These are phyloP conservation scores for Platichthys flesus DNA, from an alignment of 2,113 vertebrate genomes.

Conservation along the genomic window DNA sequence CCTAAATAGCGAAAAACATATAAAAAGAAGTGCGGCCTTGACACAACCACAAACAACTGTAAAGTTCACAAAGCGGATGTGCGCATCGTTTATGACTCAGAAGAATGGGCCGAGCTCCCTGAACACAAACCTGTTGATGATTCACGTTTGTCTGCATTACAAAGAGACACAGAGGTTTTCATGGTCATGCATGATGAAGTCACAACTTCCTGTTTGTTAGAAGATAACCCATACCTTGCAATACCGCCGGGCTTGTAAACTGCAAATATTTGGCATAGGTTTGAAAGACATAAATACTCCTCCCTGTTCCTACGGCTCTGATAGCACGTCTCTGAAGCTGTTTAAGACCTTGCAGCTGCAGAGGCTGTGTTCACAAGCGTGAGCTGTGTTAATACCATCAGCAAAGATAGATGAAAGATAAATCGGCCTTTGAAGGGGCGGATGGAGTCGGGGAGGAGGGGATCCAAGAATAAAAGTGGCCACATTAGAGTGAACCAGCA, in stretches of 20 bases:
- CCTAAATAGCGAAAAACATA: conserved; percentile 17
- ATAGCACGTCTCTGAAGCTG: conserved; percentile 40
- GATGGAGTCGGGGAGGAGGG: conserved; percentile 37
- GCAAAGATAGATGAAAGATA: conserved; percentile 61
- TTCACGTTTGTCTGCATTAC: conserved; percentile 39
- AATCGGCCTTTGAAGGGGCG: conserved; percentile 51
- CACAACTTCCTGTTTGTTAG: conserved; percentile 54
- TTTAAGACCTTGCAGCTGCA: conserved; percentile 55
- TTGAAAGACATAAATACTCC: conserved; percentile 35
- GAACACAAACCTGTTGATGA: conserved; percentile 25
- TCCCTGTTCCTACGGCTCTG: conserved; percentile 19
- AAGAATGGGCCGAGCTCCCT: conserved; percentile 15
- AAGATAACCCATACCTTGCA: conserved; percentile 39
- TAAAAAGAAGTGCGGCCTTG: conserved; percentile 52
- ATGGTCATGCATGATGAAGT: not conserved
- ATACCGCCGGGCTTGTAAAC: conserved; percentile 40
- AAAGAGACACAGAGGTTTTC: conserved; percentile 27
- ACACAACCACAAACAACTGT: conserved; percentile 48
- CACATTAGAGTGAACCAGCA: conserved; percentile 51
- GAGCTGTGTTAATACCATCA: conserved; percentile 59
- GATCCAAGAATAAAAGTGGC: conserved; percentile 57
- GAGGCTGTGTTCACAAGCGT: conserved; percentile 50
- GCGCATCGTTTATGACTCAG: conserved; percentile 28
- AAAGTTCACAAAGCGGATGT: conserved; percentile 54
- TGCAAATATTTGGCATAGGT: conserved; percentile 49